Percentiles rank a stretch among this genome's conserved stretches.
Evolutionary conservation across 2,888 invertebrate genomes (phyloP).

Genomic region (Drosophila fulvimacula): DNA sequence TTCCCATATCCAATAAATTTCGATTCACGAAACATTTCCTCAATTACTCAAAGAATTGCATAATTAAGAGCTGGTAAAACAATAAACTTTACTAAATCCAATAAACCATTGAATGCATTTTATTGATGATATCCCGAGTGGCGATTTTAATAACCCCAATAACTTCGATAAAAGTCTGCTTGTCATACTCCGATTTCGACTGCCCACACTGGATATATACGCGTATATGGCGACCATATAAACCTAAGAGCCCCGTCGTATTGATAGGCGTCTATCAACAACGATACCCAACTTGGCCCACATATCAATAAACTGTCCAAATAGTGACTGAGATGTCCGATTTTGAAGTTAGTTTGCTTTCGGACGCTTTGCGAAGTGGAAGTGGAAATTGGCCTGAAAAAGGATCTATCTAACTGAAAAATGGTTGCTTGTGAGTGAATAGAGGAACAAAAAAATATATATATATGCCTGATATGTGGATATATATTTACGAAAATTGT

Average conservation of each 20-base stretch:
- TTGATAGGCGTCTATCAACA: constrained; percentile 18
- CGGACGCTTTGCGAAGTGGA: constrained; percentile 45
- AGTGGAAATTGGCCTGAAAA: constrained; percentile 30
- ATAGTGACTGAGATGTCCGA: constrained; percentile 48
- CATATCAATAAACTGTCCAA: constrained; percentile 56
- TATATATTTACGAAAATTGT: not conserved
- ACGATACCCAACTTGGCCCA: not conserved
- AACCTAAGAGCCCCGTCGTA: constrained; percentile 32
- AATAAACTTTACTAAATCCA: constrained; percentile 49
- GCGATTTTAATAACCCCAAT: constrained; percentile 59
- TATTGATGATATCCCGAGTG: constrained; percentile 40
- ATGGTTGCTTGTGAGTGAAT: constrained; percentile 72
- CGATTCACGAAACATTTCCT: constrained; percentile 11
- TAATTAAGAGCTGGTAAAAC: constrained; percentile 35
- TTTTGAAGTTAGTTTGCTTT: constrained; percentile 51
- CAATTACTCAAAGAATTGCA: constrained; percentile 27
- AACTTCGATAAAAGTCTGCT: constrained; percentile 31
- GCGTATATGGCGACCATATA: constrained; percentile 35
- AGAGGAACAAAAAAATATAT: not conserved
- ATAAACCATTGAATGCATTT: constrained; percentile 36
- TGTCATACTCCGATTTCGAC: constrained; percentile 23
- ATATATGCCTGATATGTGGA: not conserved
- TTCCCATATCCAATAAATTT: constrained; percentile 14
- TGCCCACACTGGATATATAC: constrained; percentile 31
- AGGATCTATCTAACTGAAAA: constrained; percentile 32